phyloP scores from a whole-genome alignment of 2,888 invertebrate species.

The Melieria crassipennis region DNA sequence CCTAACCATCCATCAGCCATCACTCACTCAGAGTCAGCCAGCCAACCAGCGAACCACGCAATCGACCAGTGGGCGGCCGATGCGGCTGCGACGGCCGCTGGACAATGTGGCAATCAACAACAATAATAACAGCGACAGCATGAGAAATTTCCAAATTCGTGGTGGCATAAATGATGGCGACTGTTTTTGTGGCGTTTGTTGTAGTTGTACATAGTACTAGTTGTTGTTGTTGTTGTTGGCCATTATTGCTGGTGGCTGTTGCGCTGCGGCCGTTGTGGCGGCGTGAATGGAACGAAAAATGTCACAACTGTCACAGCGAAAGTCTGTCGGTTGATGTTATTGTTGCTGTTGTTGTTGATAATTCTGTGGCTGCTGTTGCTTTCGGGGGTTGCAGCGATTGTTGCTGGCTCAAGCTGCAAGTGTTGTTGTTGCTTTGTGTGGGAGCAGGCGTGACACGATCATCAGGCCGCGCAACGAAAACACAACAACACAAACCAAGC shows the following conservation, averaged over 20 bases:
- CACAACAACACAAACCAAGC: neutral
- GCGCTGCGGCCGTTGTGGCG: conserved; percentile 1
- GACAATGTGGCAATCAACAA: too few relatives aligned
- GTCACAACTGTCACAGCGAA: conserved; percentile 18
- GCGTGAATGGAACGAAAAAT: conserved; percentile 19
- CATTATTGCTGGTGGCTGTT: neutral
- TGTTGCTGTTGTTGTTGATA: neutral
- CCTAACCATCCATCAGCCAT: neutral
- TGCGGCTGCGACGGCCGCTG: too few relatives aligned
- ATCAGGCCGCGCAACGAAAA: neutral
- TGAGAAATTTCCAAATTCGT: neutral
- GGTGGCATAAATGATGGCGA: neutral
- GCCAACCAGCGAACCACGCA: neutral
- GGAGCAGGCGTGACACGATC: conserved; percentile 16
- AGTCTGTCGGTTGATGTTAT: neutral
- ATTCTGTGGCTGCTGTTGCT: neutral
- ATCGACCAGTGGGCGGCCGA: too few relatives aligned
- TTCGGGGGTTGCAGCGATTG: too few relatives aligned
- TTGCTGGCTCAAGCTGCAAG: too few relatives aligned
- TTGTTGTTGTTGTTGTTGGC: neutral
- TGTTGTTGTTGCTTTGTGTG: neutral
- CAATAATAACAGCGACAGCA: too few relatives aligned
- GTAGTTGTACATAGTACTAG: neutral
- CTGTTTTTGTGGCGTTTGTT: neutral
- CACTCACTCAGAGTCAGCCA: neutral